These are phyloP conservation scores for Chionis minor DNA, from an alignment of 2,113 vertebrate genomes.

Conservation along the genomic window DNA sequence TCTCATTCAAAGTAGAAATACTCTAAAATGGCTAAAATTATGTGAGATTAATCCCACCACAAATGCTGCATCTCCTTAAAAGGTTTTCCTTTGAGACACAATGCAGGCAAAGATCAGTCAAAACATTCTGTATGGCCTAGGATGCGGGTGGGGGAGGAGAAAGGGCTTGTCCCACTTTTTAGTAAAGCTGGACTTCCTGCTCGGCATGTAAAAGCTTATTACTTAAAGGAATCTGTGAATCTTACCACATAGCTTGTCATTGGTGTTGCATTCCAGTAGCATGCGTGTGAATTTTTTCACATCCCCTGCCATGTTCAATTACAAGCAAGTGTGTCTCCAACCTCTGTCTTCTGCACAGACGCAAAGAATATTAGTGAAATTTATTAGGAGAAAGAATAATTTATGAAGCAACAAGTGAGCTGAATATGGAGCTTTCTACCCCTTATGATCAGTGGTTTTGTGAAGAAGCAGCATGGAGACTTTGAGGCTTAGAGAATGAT, in stretches of 20 bases:
- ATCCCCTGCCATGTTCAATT: conserved; percentile 11
- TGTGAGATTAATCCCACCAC: not conserved
- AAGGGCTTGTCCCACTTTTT: not conserved
- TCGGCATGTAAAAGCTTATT: not conserved
- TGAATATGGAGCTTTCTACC: not conserved
- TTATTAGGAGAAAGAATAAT: not conserved
- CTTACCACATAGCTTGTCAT: conserved; percentile 75
- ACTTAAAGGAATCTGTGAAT: not conserved
- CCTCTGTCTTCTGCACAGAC: not conserved
- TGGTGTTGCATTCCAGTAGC: conserved; percentile 72
- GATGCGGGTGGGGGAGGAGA: not conserved
- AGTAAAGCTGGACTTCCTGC: not conserved
- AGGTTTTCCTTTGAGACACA: not conserved
- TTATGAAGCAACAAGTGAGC: not conserved
- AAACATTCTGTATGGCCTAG: not conserved
- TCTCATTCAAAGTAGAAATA: not conserved
- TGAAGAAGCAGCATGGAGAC: not conserved
- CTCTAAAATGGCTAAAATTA: not conserved
- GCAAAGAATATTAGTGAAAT: not conserved
- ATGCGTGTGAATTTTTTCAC: conserved; percentile 19
- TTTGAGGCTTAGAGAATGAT: not conserved
- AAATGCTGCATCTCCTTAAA: not conserved
- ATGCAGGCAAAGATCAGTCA: not conserved
- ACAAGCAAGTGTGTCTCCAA: not conserved
- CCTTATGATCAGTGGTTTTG: not conserved